phyloP scores from a whole-genome alignment of 2,888 invertebrate species.

The Galerucella calmariensis region DNA sequence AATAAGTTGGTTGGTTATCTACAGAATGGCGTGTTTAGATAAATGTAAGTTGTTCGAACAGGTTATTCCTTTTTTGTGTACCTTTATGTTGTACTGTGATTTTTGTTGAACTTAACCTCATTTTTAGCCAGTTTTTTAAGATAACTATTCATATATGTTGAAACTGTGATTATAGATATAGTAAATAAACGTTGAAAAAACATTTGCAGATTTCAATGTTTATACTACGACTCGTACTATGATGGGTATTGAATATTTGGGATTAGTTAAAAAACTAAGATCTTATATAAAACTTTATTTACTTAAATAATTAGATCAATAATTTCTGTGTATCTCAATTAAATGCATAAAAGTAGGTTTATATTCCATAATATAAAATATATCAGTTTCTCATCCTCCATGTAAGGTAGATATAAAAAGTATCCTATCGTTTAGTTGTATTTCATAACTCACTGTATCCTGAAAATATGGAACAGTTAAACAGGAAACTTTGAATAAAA shows the following conservation, averaged over 20 bases:
- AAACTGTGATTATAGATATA: conserved; percentile 2
- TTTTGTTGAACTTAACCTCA: background rate
- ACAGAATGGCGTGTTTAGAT: background rate
- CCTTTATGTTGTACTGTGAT: background rate
- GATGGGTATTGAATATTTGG: background rate
- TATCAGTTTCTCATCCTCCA: conserved; percentile 72
- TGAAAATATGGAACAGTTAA: conserved; percentile 55
- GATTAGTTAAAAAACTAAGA: no score
- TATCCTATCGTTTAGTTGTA: conserved; percentile 77
- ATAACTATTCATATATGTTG: background rate
- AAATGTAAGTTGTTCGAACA: background rate
- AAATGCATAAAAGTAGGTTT: background rate
- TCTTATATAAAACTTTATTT: no score
- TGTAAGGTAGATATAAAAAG: conserved; percentile 87
- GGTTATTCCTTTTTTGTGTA: background rate
- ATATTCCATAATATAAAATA: background rate
- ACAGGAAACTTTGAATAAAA: conserved; percentile 8
- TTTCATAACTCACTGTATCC: conserved; percentile 78
- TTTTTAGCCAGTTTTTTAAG: background rate
- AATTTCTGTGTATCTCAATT: background rate
- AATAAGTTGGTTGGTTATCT: background rate
- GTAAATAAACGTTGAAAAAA: background rate
- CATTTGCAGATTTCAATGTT: background rate
- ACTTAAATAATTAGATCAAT: background rate
- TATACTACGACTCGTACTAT: background rate